phyloP scores from a whole-genome alignment of 2,797 vertebrate genomes.

The Enteromius paludinosus region DNA sequence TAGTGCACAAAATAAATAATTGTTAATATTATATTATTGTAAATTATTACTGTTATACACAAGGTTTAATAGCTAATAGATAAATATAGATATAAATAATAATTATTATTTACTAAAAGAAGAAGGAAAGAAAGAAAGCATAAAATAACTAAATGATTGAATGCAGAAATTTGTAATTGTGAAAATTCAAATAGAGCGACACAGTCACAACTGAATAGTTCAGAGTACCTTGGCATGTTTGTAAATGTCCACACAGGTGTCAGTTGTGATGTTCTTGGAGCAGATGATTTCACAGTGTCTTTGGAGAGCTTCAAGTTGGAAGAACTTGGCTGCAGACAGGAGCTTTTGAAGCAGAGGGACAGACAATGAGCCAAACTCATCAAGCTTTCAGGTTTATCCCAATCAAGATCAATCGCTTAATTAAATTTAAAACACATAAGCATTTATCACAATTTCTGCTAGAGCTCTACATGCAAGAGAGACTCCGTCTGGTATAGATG shows the following conservation, averaged over 20 bases:
- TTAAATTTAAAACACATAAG: slow-evolving; percentile 28
- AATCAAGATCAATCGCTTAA: slow-evolving; percentile 33
- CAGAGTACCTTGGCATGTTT: slow-evolving; percentile 93
- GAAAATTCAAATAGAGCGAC: background rate
- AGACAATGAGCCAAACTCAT: slow-evolving; percentile 11
- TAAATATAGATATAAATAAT: background rate
- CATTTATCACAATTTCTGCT: slow-evolving; percentile 5
- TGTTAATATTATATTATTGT: background rate
- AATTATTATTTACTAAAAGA: background rate
- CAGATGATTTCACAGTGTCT: slow-evolving; percentile 99
- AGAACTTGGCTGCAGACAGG: slow-evolving; percentile 97
- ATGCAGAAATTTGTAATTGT: background rate
- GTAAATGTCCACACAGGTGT: slow-evolving; percentile 98
- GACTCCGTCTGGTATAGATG: slow-evolving; percentile 1
- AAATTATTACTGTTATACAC: background rate
- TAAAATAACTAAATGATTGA: background rate
- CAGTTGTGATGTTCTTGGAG: slow-evolving; percentile 96
- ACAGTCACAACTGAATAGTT: background rate
- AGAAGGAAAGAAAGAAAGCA: background rate
- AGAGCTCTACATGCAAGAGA: background rate
- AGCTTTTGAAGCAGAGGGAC: slow-evolving; percentile 81
- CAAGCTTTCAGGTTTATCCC: slow-evolving; percentile 14
- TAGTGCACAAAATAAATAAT: background rate
- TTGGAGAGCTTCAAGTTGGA: slow-evolving; percentile 98
- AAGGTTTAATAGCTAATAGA: background rate